Base-by-base conservation (phyloP, 2,888 invertebrate genomes). In the Morpho deidamia region DNA sequence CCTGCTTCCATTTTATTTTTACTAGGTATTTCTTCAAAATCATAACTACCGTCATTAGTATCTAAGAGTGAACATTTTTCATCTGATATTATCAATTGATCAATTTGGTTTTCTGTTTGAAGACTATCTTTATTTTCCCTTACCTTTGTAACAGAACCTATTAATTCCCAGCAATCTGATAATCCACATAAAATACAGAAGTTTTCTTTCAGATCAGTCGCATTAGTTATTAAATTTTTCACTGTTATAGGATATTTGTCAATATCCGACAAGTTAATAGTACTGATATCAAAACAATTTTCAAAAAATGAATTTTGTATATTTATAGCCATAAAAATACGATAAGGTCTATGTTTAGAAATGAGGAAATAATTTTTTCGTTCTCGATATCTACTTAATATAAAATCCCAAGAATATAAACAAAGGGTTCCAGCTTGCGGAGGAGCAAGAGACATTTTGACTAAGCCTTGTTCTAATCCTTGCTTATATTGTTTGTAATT, bases 131-230 rank as follows among this genome's bases (percentile, higher is more conserved):
- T 37, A n/a, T 35, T 55, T 38, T 59, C 46, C 12, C 45, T 52
- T 11, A 79, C 59, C 72, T 84, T 86, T 47, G 76, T 70, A 12
- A 83, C 80, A 44, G 81, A 76, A 8, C 87, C 87, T 53, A 82
- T 69, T 45, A 89, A 61, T 73, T 90, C 86, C 90, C 90, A 90
- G 58, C 84, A 86, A 58, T 72, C 61, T 14, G 71, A 44, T 58
- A 79, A 70, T n/a, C 90, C 90, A 62, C 71, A 71, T 63, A 90
- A 70, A 65, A 90, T 83, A 62, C 83, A 84, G 69, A 86, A 83
- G 54, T 74, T 76, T 47, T 85, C 81, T 61, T 80, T 76, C 47
- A 75, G 59, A 53, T 76, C 70, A n/a, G 64, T 70, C 35, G 74
- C 76, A 65, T 81, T 80, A 11, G 71, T 78, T 8, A 85, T 64